A percentile compares a stretch with the other conserved stretches of the same genome.
Evolutionary conservation across 2,113 vertebrate species (phyloP).

Genomic region (rat (Rattus norvegicus)): GRCr8 NC_086022.1:182434001-182434500

Average conservation of each 20-base stretch:
- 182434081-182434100: slow-evolving; percentile 38
- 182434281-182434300: not conserved
- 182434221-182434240: not conserved
- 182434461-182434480: slow-evolving; percentile 56
- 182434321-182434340: slow-evolving; percentile 9
- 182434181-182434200: not conserved
- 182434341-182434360: slow-evolving; percentile 25
- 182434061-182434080: slow-evolving; percentile 52
- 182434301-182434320: not conserved
- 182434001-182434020: slow-evolving; percentile 71
- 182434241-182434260: not conserved
- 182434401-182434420: slow-evolving; percentile 55
- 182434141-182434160: not conserved
- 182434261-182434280: not conserved
- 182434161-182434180: not conserved
- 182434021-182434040: slow-evolving; percentile 78
- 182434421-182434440: slow-evolving; percentile 39
- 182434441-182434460: slow-evolving; percentile 68
- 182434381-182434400: slow-evolving; percentile 56
- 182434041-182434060: slow-evolving; percentile 66
- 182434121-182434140: not conserved
- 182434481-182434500: slow-evolving; percentile 54
- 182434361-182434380: slow-evolving; percentile 46
- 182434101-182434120: not conserved
- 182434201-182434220: not conserved